These are phyloP conservation scores for Festucalex cinctus DNA, from an alignment of 2,113 vertebrate species.

Conservation along the genomic window DNA sequence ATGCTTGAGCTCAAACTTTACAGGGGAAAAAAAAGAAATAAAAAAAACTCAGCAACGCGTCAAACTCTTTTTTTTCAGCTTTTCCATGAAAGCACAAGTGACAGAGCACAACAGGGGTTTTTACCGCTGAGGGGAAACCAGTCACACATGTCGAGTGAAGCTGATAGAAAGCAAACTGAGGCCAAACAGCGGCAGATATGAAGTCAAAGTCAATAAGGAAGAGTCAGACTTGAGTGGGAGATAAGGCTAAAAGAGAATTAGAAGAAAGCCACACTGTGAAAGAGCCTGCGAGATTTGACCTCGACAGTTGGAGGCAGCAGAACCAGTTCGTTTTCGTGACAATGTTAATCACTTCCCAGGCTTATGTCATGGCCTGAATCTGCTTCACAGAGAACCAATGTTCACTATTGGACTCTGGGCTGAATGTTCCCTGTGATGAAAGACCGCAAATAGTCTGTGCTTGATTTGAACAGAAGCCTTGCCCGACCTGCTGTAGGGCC, in stretches of 20 bases:
- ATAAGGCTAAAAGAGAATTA: constrained; percentile 4
- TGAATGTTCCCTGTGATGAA: constrained; percentile 42
- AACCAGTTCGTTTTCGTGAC: constrained; percentile 37
- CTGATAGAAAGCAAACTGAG: constrained; percentile 16
- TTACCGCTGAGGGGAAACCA: not conserved
- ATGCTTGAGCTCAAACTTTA: not conserved
- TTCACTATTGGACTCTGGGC: constrained; percentile 11
- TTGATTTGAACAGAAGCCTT: constrained; percentile 31
- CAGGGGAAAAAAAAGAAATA: not conserved
- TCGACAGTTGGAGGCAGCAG: constrained; percentile 5
- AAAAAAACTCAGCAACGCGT: not conserved
- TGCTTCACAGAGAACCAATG: constrained; percentile 39
- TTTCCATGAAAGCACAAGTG: not conserved
- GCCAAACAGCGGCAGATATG: not conserved
- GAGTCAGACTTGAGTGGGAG: not conserved
- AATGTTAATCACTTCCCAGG: constrained; percentile 52
- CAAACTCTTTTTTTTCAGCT: not conserved
- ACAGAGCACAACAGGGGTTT: not conserved
- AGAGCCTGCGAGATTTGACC: constrained; percentile 6
- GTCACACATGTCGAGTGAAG: not conserved
- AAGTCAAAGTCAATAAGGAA: constrained; percentile 35
- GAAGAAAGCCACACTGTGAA: constrained; percentile 14
- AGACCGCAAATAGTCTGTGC: constrained; percentile 40
- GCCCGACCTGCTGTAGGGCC: constrained; percentile 8
- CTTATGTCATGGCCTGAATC: constrained; percentile 53